A percentile compares a stretch with the other conserved stretches of the same genome.
phyloP scores from a whole-genome alignment of 1,140 invertebrate genomes.

The Scylla paramamosain region DNA sequence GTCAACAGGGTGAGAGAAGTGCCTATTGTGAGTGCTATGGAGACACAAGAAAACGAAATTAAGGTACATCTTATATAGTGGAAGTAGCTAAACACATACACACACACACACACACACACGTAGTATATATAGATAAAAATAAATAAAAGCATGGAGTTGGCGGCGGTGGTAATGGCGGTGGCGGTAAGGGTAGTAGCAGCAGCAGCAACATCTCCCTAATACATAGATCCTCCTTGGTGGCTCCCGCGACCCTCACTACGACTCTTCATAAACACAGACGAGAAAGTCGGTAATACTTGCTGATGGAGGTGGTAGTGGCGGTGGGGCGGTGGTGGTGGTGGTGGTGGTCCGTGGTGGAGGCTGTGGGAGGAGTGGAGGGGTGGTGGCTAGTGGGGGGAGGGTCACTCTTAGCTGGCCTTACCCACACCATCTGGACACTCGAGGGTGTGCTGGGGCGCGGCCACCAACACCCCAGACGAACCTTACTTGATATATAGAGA shows the following conservation, averaged over 20 bases:
- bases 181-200: not conserved
- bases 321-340: not conserved
- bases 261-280: constrained; percentile 3
- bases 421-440: constrained; percentile 14
- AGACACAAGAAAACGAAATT: no score
- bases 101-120: constrained; percentile 28
- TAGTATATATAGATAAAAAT: not conserved
- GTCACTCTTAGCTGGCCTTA: not conserved
- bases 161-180: no score
- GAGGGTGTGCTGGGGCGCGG: not conserved
- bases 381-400: not conserved
- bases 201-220: not conserved
- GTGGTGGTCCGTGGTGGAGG: not conserved
- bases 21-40: no score
- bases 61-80: no score
- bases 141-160: not conserved
- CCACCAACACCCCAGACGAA: constrained; percentile 8
- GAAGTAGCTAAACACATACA: not conserved
- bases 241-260: not conserved
- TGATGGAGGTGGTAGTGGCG: not conserved
- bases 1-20: no score
- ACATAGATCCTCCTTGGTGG: not conserved
- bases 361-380: not conserved
- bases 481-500: constrained; percentile 1
- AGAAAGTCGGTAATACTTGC: constrained; percentile 1